Base-by-base conservation (phyloP, 2,797 vertebrate genomes). In the Schizopygopsis malacanthus region DNA sequence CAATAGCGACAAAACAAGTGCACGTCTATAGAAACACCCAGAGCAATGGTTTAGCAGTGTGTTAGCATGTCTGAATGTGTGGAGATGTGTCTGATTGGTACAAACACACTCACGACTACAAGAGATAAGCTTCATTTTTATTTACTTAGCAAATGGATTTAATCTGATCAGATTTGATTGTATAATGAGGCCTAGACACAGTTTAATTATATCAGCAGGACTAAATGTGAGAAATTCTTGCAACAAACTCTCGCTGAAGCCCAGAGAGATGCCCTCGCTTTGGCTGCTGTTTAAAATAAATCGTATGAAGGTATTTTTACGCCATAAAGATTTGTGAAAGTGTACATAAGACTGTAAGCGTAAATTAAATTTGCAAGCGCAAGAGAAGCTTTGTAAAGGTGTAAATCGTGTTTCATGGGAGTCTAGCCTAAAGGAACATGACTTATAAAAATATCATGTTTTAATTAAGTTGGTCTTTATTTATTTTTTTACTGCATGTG, bases 21-120 rank as follows among this genome's bases (percentile, higher is more conserved):
- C 76, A 81, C 43, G 50, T 85, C 78, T 83, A 79, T 79, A 83
- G 81, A 86, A 78, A 88, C 85, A 87, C 79, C 82, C 84, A 85
- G 84, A 85, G 89, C 83, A 37, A 89, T 89, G 88, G 70, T 81
- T 82, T 86, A 88, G 89, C 85, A 2, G 33, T 85, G 78, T 80
- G 61, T 84, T 79, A 85, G 84, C 75, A 79, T 88, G 86, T 75
- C 71, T 69, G 83, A 67, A 85, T 72, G 79, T 85, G 79, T 86
- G 82, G 82, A 86, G 82, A 86, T 83, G 61, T 76, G 84, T 52
- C 79, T n/a, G 76, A 81, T 43, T 79, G 84, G 78, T 81, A 81
- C 88, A 73, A 9, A 79, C 39, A 9, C 70, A 83, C 45, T 86
- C 75, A 82, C 0, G 0, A 10, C 50, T 76, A n/a, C 81, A 90